These are phyloP conservation scores for Heliconius hermathena DNA, from an alignment of 1,140 invertebrate genomes.

Conservation along the genomic window DNA sequence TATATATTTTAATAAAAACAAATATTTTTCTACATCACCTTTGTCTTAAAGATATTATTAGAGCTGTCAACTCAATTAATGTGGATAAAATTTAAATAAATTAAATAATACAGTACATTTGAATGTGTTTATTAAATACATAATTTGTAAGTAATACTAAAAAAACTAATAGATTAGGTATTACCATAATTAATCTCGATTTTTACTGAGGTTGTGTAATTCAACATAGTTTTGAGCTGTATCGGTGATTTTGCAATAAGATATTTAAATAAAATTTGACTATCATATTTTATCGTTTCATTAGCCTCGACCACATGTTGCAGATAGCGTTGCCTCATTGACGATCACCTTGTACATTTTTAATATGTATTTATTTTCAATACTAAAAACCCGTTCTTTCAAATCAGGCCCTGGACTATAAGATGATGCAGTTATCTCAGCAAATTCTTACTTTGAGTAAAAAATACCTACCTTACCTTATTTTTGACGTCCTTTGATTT, in stretches of 20 bases:
- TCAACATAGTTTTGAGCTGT: background rate
- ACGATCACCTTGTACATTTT: constrained; percentile 22
- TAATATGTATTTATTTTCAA: constrained; percentile 22
- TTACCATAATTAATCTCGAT: background rate
- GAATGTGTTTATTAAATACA: background rate
- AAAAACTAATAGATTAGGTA: background rate
- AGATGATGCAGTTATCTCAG: background rate
- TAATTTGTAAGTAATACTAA: background rate
- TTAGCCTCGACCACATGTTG: constrained; percentile 31
- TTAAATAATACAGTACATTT: background rate
- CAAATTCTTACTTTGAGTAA: background rate
- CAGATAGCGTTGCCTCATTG: constrained; percentile 28
- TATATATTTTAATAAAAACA: background rate
- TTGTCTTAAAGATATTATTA: background rate
- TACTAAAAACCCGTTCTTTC: background rate
- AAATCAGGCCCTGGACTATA: background rate
- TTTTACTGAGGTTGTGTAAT: background rate
- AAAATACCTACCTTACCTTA: background rate
- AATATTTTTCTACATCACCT: background rate
- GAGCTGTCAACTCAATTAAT: background rate
- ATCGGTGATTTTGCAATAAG: constrained; percentile 28
- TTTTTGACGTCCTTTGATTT: background rate
- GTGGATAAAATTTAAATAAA: background rate
- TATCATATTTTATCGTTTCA: constrained; percentile 33
- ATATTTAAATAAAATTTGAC: constrained; percentile 46